phyloP scores from a whole-genome alignment of 2,113 vertebrate species.

The Raja brachyura region DNA sequence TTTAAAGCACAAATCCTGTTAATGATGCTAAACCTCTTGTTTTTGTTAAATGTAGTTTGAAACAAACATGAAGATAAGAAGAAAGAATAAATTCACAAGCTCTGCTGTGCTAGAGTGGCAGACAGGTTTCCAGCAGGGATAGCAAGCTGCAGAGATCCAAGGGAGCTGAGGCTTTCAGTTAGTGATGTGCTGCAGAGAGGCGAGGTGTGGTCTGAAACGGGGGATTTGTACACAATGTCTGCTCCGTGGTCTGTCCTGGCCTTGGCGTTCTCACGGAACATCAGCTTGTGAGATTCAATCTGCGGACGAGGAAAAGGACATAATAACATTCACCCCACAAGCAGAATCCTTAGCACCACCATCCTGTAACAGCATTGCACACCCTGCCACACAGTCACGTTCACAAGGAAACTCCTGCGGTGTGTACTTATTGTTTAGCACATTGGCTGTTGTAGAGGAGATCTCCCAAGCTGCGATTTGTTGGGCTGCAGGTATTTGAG shows the following conservation, averaged over 20 bases:
- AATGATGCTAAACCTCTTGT: slow-evolving; percentile 30
- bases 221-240: slow-evolving; percentile 65
- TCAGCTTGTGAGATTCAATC: slow-evolving; percentile 62
- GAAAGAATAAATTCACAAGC: slow-evolving; percentile 47
- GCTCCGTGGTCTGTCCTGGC: slow-evolving; percentile 80
- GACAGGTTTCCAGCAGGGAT: slow-evolving; percentile 39
- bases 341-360: background rate
- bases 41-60: slow-evolving; percentile 32
- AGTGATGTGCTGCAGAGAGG: slow-evolving; percentile 56
- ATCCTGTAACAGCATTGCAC: background rate
- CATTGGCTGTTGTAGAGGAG: background rate
- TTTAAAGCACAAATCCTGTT: slow-evolving; percentile 35
- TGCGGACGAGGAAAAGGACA: background rate
- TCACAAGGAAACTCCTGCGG: background rate
- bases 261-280: slow-evolving; percentile 78
- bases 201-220: slow-evolving; percentile 55
- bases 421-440: background rate
- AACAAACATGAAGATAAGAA: background rate
- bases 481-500: too few species aligned
- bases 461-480: background rate
- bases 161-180: slow-evolving; percentile 51
- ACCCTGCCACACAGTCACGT: background rate
- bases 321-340: background rate
- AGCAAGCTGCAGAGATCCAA: slow-evolving; percentile 42
- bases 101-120: slow-evolving; percentile 48